Evolutionary conservation across 2,113 vertebrate genomes (phyloP), one percentile per base, ranked within the genome.

Genomic region (Antechinus flavipes): DNA sequence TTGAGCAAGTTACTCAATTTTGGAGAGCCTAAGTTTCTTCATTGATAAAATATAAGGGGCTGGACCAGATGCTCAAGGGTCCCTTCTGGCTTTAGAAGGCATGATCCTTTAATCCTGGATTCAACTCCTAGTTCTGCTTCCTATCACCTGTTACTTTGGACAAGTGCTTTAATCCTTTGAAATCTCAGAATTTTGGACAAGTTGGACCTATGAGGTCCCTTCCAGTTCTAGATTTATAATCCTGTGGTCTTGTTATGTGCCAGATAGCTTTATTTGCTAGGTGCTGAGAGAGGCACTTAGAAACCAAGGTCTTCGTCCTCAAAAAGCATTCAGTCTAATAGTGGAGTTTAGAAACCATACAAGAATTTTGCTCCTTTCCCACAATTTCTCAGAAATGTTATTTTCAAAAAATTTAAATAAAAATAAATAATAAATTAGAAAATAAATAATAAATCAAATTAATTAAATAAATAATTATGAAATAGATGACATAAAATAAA

Each of bases 301-400:
- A 68, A 68, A 30, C 30, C 61, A 14, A 68, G 61, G 35, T n/a
- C 30, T n/a, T n/a, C n/a, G 30, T 14, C 61, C 30, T 68, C 61
- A n/a, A 68, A 12, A n/a, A 68, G 27, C 14, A 4, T 35, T 2
- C 14, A 68, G 4, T 68, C 35, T 68, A 68, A n/a, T 16, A 68
- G 61, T 68, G 12, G 14, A 68, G 12, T 30, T 68, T 68, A n/a
- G 61, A n/a, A 76, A 76, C 61, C 30, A 76, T 46, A 22, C 25
- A 95, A 61, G 56, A 93, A 93, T 95, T 95, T 53, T 90, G 90
- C 58, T 94, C 35, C 61, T n/a, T 30, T 76, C 4, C 61, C 61
- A 84, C 53, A 42, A 92, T 97, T 96, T 94, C 95, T 93, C 93
- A 96, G 94, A 90, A 95, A 91, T 49, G 96, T 92, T 92, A 90